phyloP scores from a whole-genome alignment of 2,797 vertebrate genomes.

The Macropodus opercularis region DNA sequence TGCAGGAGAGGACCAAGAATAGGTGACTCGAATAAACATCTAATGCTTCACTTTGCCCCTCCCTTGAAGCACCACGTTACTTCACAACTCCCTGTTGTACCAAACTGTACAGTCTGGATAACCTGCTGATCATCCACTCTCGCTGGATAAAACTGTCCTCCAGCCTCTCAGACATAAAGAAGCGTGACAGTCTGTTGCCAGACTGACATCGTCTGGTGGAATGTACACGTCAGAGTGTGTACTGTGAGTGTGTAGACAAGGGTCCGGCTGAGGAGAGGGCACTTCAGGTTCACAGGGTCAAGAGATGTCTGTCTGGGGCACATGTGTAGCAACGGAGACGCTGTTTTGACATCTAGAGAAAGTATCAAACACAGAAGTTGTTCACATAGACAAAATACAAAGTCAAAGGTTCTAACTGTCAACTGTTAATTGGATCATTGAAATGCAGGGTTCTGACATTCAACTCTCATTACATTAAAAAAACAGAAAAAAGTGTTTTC shows the following conservation, averaged over 20 bases:
- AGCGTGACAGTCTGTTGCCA: conserved; percentile 73
- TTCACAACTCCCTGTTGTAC: conserved; percentile 13
- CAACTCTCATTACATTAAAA: too few relatives aligned
- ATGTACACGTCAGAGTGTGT: conserved; percentile 74
- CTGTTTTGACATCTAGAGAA: not conserved
- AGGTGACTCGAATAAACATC: conserved; percentile 88
- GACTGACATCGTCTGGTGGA: conserved; percentile 78
- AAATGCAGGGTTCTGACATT: too few relatives aligned
- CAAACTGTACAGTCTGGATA: conserved; percentile 5
- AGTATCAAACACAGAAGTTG: too few relatives aligned
- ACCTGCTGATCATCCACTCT: not conserved
- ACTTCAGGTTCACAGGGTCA: conserved; percentile 75
- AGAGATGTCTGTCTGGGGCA: conserved; percentile 72
- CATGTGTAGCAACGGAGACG: conserved; percentile 53
- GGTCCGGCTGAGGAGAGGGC: conserved; percentile 57
- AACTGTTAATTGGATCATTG: too few relatives aligned
- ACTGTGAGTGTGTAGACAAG: conserved; percentile 62
- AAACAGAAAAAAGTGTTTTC: too few relatives aligned
- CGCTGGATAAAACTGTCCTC: conserved; percentile 20
- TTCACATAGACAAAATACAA: too few relatives aligned
- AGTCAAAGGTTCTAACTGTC: too few relatives aligned
- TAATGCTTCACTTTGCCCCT: conserved; percentile 48
- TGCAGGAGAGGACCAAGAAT: conserved; percentile 76
- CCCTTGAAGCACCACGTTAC: conserved; percentile 10
- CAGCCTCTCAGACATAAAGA: conserved; percentile 53